Evolutionary conservation across 2,888 invertebrate species (phyloP).

Genomic region (Ophioninae sp.): DNA sequence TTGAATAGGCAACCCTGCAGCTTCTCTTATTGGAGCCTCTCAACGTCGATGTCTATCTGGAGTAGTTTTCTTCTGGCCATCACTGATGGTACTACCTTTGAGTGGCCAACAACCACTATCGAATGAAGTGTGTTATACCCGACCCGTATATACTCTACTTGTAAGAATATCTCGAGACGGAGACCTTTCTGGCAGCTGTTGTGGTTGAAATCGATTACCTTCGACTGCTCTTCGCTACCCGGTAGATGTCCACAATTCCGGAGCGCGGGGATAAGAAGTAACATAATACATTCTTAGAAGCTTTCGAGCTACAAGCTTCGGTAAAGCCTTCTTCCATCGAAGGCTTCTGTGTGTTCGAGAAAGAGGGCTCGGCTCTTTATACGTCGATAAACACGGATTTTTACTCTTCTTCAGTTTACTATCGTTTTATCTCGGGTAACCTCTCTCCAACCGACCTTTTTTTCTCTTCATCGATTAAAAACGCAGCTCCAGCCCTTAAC

Average conservation of each 20-base stretch:
- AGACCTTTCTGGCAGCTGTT: constrained; percentile 56
- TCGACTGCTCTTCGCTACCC: constrained; percentile 32
- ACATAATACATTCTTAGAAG: constrained; percentile 57
- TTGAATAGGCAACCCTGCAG: background rate
- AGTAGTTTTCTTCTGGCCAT: constrained; percentile 45
- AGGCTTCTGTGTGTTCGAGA: background rate
- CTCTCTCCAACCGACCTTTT: constrained; percentile 4
- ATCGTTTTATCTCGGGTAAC: constrained; percentile 32
- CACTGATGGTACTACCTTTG: constrained; percentile 31
- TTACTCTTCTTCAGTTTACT: constrained; percentile 46
- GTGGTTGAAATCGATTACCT: constrained; percentile 60
- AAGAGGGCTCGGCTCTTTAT: constrained; percentile 21
- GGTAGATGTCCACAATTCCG: constrained; percentile 16
- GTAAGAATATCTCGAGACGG: constrained; percentile 29
- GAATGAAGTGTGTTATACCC: constrained; percentile 47
- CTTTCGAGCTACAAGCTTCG: constrained; percentile 53
- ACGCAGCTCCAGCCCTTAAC: background rate
- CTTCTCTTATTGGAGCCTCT: constrained; percentile 24
- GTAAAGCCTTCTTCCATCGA: constrained; percentile 22
- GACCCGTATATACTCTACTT: background rate
- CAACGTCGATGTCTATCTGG: constrained; percentile 32
- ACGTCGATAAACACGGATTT: constrained; percentile 42
- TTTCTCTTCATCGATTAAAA: constrained; percentile 3
- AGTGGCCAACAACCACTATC: constrained; percentile 45
- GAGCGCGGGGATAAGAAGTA: constrained; percentile 49